Percentiles rank a stretch among this genome's conserved stretches.
phyloP scores from a whole-genome alignment of 2,888 invertebrate genomes.

The Capitulum mitella region DNA sequence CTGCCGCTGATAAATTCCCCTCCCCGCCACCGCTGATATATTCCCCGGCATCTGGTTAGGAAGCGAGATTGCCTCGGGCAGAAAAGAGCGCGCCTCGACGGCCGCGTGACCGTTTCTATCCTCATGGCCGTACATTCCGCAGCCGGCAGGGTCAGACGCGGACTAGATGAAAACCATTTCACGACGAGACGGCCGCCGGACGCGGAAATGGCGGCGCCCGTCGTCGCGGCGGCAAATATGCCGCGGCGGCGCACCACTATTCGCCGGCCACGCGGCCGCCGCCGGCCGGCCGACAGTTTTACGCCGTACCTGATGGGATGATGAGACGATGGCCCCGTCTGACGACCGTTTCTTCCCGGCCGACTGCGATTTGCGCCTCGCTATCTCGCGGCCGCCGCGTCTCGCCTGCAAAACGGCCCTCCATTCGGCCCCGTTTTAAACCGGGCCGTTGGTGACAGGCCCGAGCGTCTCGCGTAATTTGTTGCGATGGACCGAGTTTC shows the following conservation, averaged over 20 bases:
- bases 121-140: not conserved
- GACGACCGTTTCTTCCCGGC: not conserved
- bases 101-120: too few relatives aligned
- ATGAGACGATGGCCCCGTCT: not conserved
- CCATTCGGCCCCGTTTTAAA: not conserved
- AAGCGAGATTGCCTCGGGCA: too few relatives aligned
- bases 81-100: too few relatives aligned
- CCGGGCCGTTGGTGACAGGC: not conserved
- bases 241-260: not conserved
- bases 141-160: not conserved
- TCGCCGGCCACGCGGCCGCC: not conserved
- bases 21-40: not conserved
- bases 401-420: too few relatives aligned
- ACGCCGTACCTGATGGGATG: not conserved
- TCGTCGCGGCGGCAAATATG: not conserved
- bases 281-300: not conserved
- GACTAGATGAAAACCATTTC: not conserved
- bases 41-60: not conserved
- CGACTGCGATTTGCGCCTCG: not conserved
- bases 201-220: not conserved
- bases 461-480: too few relatives aligned
- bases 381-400: not conserved
- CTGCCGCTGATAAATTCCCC: not conserved
- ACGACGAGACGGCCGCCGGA: not conserved
- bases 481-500: too few relatives aligned